A percentile compares a stretch with the other conserved stretches of the same genome.
phyloP scores from a whole-genome alignment of 2,797 vertebrate species.

The Carduelis carduelis region DNA sequence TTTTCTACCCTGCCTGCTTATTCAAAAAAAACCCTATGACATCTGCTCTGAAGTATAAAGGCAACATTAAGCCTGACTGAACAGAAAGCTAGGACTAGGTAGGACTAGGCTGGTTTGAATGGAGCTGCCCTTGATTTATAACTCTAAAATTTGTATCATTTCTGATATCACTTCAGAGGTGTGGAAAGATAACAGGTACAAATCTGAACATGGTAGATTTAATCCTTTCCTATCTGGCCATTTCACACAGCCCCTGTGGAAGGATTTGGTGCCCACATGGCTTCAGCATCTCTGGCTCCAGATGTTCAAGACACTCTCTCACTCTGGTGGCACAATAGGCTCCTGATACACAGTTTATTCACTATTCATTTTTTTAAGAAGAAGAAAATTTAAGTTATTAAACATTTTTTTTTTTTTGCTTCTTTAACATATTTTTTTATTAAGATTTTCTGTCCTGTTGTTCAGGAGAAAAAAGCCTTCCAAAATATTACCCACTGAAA shows the following conservation, averaged over 20 bases:
- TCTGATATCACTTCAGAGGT: not conserved
- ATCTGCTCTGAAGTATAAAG: not conserved
- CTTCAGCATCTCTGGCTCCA: not conserved
- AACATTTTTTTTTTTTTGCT: rapidly evolving
- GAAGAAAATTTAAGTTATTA: not conserved
- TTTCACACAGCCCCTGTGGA: not conserved
- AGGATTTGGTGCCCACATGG: not conserved
- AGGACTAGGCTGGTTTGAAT: not conserved
- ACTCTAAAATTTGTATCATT: not conserved
- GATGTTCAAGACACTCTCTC: not conserved
- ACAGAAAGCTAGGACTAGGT: not conserved
- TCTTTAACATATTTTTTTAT: not conserved
- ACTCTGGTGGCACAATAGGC: not conserved
- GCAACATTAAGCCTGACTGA: not conserved
- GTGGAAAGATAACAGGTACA: not conserved
- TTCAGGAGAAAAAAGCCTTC: not conserved
- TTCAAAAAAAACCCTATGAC: not conserved
- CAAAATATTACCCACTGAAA: not conserved
- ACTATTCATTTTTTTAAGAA: not conserved
- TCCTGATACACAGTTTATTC: not conserved
- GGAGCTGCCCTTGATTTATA: not conserved
- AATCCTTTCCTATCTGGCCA: not conserved
- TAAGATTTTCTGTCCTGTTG: not conserved
- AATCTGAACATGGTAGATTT: not conserved
- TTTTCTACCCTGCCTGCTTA: not conserved